Evolutionary conservation across 2,888 invertebrate genomes (phyloP).

Genomic region (Phorcus lineatus): DNA sequence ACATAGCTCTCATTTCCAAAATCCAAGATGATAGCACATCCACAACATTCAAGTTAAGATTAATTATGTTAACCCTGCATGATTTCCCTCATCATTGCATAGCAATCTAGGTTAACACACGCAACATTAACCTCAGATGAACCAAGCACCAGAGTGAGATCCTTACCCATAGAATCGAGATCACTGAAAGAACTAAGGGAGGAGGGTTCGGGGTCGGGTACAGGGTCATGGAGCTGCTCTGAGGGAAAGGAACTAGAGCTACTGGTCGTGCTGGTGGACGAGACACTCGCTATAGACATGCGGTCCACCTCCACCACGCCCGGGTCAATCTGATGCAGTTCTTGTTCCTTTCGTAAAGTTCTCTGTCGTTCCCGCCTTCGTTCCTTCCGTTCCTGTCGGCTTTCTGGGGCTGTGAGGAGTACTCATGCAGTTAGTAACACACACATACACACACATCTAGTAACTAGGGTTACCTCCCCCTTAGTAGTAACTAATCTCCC

Average conservation of each 20-base stretch:
- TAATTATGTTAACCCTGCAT: background rate
- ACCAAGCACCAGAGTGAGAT: too few relatives aligned
- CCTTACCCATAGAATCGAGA: conserved; percentile 48
- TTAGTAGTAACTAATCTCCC: too few relatives aligned
- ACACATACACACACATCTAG: background rate
- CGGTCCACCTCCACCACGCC: conserved; percentile 41
- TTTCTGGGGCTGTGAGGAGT: background rate
- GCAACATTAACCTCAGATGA: too few relatives aligned
- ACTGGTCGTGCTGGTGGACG: conserved; percentile 57
- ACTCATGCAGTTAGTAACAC: background rate
- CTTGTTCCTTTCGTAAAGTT: conserved; percentile 62
- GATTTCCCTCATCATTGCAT: background rate
- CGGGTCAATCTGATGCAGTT: conserved; percentile 17
- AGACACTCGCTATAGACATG: conserved; percentile 57
- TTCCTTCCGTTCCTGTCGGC: background rate
- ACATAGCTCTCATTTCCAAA: too few relatives aligned
- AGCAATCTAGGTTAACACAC: too few relatives aligned
- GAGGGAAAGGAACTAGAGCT: conserved; percentile 43
- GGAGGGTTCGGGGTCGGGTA: background rate
- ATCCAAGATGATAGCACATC: too few relatives aligned
- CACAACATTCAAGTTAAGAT: too few relatives aligned
- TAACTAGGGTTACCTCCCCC: too few relatives aligned
- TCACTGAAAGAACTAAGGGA: conserved; percentile 58
- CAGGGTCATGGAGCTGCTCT: background rate
- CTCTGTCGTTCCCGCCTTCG: conserved; percentile 60